Conservation (phyloP, 2,888 invertebrate genomes). For the Aspidiotus rigidus region DNA sequence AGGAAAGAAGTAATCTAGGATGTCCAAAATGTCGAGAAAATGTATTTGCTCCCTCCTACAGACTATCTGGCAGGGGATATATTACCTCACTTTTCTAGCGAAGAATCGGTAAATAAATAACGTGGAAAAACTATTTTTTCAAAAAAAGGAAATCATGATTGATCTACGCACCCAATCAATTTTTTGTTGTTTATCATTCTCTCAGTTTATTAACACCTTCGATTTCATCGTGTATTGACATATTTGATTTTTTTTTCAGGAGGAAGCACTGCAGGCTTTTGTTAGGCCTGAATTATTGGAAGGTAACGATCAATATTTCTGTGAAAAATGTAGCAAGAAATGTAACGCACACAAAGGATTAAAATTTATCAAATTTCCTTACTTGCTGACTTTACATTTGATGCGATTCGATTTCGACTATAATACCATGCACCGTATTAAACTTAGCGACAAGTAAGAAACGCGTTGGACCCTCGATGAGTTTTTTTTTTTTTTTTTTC, state of each 20-base stretch:
- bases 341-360: conserved; percentile 84
- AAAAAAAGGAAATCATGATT: too few species aligned
- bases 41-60: too few species aligned
- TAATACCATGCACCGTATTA: conserved; percentile 70
- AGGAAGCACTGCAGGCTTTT: conserved; percentile 73
- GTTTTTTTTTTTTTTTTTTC: neutral
- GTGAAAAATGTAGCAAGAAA: conserved; percentile 75
- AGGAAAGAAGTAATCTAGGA: too few species aligned
- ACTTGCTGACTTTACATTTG: conserved; percentile 73
- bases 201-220: too few species aligned
- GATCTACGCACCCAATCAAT: too few species aligned
- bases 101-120: too few species aligned
- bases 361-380: conserved; percentile 76
- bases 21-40: too few species aligned
- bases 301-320: conserved; percentile 76
- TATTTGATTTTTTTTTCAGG: conserved; percentile 44
- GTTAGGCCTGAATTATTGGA: conserved; percentile 74
- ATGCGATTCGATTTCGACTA: conserved; percentile 87
- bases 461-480: neutral
- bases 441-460: conserved; percentile 69
- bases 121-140: too few species aligned
- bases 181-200: too few species aligned
- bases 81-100: too few species aligned
- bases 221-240: too few species aligned
- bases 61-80: too few species aligned